Percentiles rank a stretch among this genome's conserved stretches.
These are phyloP conservation scores for Pyrrhosoma nymphula DNA, from an alignment of 2,888 invertebrate genomes.

Conservation along the genomic window DNA sequence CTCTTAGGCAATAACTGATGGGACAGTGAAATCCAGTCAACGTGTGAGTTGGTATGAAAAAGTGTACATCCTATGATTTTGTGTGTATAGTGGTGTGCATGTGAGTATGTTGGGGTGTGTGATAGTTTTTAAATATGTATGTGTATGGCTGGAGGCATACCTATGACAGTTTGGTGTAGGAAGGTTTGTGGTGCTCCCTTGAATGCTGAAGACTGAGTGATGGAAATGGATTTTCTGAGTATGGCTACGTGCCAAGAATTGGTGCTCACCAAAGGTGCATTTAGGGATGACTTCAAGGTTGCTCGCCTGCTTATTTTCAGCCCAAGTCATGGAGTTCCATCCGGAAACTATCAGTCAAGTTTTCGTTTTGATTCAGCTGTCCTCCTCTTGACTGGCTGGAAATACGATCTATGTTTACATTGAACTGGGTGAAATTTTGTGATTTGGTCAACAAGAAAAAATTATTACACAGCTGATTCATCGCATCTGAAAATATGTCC, in stretches of 20 bases:
- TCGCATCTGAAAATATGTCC: not conserved
- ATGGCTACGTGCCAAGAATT: slow-evolving; percentile 7
- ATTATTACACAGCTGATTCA: not conserved
- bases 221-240: not conserved
- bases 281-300: slow-evolving; percentile 2
- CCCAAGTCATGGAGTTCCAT: slow-evolving; percentile 14
- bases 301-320: not conserved
- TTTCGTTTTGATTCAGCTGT: not conserved
- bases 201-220: slow-evolving; percentile 24
- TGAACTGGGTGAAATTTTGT: not conserved
- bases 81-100: not conserved
- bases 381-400: not conserved
- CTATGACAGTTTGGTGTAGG: not conserved
- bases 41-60: not conserved
- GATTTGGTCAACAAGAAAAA: not conserved
- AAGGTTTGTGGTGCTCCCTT: slow-evolving; percentile 50
- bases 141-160: not conserved
- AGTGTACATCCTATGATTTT: not conserved
- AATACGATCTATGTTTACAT: not conserved
- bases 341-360: not conserved
- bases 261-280: slow-evolving; percentile 55
- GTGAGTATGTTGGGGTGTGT: not conserved
- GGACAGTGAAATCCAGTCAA: not conserved
- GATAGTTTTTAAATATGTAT: not conserved
- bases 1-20: not conserved